Base-by-base conservation (phyloP, 2,888 invertebrate species). In the Noctua pronuba region DNA sequence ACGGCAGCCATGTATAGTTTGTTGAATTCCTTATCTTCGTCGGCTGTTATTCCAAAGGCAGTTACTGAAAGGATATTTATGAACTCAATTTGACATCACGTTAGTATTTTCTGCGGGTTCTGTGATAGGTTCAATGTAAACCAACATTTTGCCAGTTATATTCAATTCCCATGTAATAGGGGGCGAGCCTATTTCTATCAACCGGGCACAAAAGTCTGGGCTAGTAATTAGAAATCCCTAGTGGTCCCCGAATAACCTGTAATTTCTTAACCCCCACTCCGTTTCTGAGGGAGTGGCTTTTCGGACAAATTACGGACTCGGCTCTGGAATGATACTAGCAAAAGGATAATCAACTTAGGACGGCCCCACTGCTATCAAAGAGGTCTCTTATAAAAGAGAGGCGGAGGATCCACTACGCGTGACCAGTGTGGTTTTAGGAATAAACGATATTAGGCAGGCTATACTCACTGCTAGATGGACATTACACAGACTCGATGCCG, bases 1-100 rank as follows among this genome's bases (percentile, higher is more conserved):
- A 91, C 89, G 3, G 90, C 86, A 16, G 88, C 78, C 68, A 88
- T 89, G 73, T 91, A 91, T 11, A 72, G 18, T 44, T 86, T 86
- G n/a, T 87, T 84, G 44, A 89, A 91, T 31, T 87, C 87, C 31
- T 87, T 84, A n/a, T 86, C 87, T 70, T 89, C 85, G 18, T 87
- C 89, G 8, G 79, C 84, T 16, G 83, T 80, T 24, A 90, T 87
- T 49, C 92, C 91, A 44, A 92, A 88, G 11, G 91, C 90, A 21
- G 91, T 92, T 70, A 91, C 92, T 92, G 73, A 38, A 87, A 80
- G 2, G 21, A n/a, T 28, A 31, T 10, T 35, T 35, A 55, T 31
- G 0, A 21, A 44, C 0, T 71, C 5, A 16, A 11, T 4, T 35
- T 41, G 13, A 10, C 11, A n/a, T n/a, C n/a, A 38, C 13, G 8